Percentiles rank a stretch among this genome's conserved stretches.
Evolutionary conservation across 2,888 invertebrate species (phyloP).

Genomic region (Tipula unca): DNA sequence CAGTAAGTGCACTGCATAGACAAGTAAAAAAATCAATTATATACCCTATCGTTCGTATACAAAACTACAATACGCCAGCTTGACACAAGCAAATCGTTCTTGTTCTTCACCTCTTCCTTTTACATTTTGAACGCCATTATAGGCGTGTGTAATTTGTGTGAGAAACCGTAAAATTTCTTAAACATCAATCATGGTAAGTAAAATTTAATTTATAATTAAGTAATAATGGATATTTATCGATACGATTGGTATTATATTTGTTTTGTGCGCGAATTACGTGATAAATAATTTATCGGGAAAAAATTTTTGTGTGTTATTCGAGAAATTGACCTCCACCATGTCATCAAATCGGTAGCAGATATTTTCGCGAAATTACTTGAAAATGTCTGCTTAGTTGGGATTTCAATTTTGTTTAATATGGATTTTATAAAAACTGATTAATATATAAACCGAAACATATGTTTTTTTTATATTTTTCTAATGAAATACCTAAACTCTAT

Average conservation of each 20-base stretch:
- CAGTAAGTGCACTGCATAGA: neutral
- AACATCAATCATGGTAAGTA: constrained; percentile 49
- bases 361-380: neutral
- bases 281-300: neutral
- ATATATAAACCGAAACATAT: neutral
- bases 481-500: neutral
- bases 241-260: neutral
- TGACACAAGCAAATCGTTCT: constrained; percentile 14
- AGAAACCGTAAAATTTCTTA: constrained; percentile 61
- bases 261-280: neutral
- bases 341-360: neutral
- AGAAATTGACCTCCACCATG: neutral
- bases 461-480: neutral
- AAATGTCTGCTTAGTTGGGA: neutral
- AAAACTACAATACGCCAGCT: constrained; percentile 2
- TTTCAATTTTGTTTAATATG: neutral
- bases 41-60: neutral
- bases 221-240: neutral
- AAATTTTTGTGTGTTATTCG: neutral
- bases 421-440: neutral
- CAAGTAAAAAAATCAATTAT: neutral
- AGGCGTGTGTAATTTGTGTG: constrained; percentile 73
- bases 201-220: constrained; percentile 26
- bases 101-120: constrained; percentile 47
- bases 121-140: constrained; percentile 76